Evolutionary conservation across 2,113 vertebrate genomes (phyloP).

Genomic region (Rhinichthys klamathensis): DNA sequence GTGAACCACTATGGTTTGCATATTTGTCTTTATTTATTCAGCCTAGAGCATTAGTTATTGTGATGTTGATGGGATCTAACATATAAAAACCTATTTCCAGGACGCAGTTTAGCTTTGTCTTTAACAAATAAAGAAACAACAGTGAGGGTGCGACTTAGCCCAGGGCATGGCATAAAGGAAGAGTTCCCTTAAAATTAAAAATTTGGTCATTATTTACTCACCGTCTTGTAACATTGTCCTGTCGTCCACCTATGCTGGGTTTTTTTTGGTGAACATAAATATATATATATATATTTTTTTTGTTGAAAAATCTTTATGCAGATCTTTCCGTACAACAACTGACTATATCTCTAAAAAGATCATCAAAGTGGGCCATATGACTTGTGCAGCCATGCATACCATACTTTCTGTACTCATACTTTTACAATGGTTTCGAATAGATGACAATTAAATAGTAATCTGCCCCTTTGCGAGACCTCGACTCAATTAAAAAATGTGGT

Average conservation of each 20-base stretch:
- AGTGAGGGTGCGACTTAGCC: conserved; percentile 4
- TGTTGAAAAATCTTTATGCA: neutral
- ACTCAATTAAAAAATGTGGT: no score
- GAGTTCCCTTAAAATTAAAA: neutral
- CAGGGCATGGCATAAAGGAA: conserved; percentile 7
- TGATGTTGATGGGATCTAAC: conserved; percentile 18
- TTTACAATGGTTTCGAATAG: neutral
- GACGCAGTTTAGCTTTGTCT: conserved; percentile 27
- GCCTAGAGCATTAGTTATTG: conserved; percentile 21
- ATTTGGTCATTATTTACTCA: neutral
- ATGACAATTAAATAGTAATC: neutral
- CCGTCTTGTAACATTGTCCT: neutral
- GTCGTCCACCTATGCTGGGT: neutral
- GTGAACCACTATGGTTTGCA: conserved; percentile 12
- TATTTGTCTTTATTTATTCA: conserved; percentile 13
- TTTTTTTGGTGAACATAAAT: neutral
- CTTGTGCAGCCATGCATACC: neutral
- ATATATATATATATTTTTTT: neutral
- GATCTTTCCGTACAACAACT: neutral
- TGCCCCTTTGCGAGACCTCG: neutral
- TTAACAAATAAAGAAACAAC: conserved; percentile 27
- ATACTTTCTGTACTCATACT: neutral
- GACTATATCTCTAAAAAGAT: neutral
- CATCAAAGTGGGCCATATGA: neutral
- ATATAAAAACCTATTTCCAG: conserved; percentile 12